Conservation (phyloP, 2,888 invertebrate species). For the Eupelmus urozonus region DNA sequence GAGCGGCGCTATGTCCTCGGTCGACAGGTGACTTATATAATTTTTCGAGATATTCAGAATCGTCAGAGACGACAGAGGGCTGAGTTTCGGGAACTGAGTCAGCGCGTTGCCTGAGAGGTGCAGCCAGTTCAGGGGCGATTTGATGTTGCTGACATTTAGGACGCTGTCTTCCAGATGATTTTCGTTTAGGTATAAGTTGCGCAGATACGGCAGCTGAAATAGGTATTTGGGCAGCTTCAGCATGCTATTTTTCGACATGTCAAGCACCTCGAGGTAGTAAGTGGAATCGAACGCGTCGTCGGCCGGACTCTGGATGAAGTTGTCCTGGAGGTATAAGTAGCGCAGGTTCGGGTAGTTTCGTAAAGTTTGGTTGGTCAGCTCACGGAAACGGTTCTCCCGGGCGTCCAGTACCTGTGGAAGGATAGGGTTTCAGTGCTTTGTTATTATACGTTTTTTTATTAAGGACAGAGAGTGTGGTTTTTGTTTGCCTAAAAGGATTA, state of each 20-base stretch:
- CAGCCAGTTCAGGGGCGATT: constrained; percentile 80
- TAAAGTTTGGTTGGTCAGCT: constrained; percentile 79
- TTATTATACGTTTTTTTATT: too few relatives aligned
- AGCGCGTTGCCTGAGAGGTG: constrained; percentile 82
- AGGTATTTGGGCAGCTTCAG: constrained; percentile 78
- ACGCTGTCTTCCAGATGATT: constrained; percentile 78
- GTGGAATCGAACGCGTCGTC: constrained; percentile 79
- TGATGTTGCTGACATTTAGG: constrained; percentile 75
- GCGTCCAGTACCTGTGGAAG: constrained; percentile 80
- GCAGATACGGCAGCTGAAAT: constrained; percentile 81
- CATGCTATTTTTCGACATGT: constrained; percentile 80
- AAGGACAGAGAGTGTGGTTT: too few relatives aligned
- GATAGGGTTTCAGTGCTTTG: constrained; percentile 55
- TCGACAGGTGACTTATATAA: constrained; percentile 77
- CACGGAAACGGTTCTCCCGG: constrained; percentile 80
- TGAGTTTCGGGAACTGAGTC: constrained; percentile 81
- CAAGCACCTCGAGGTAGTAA: constrained; percentile 79
- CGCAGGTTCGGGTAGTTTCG: constrained; percentile 79
- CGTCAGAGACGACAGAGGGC: constrained; percentile 80
- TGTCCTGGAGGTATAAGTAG: constrained; percentile 81
- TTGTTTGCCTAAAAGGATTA: too few relatives aligned
- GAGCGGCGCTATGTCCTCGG: constrained; percentile 81
- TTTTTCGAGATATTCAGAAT: constrained; percentile 83
- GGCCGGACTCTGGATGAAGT: constrained; percentile 80
- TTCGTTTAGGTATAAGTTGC: constrained; percentile 81